Base-by-base conservation (phyloP, 2,797 vertebrate species). In the Heterohyrax brucei region DNA sequence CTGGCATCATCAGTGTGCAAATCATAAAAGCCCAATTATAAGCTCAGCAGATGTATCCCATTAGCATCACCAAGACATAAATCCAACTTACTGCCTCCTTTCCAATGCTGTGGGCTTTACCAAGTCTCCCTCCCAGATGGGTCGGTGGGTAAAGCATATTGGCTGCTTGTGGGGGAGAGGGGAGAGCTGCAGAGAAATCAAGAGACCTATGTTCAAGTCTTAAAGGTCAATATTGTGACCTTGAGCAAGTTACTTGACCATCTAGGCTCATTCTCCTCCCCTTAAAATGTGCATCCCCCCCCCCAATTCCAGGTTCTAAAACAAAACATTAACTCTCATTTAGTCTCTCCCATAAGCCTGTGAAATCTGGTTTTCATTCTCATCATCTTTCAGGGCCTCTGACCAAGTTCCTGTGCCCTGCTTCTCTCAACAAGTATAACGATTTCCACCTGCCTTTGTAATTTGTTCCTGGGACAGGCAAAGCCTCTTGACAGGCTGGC, bases 281-380 rank as follows among this genome's bases (percentile, higher is more conserved):
- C 78, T 70, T 59, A 9, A 88, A n/a, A 50, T 12, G 48, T 10
- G 12, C 39, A 39, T 39, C 7, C 1, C 48, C 61, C 9, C 48
- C 53, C 30, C 16, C 18, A 13, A 22, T 5, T 30, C 48, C 12
- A 14, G 50, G 46, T 87, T 75, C 92, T 77, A 53, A 82, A 75
- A 78, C 12, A 53, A 83, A 86, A 72, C 0, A 7, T 62, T 62
- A 73, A 30, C n/a, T 84, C 75, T 61, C 8, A 16, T 66, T 70
- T 14, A 18, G 50, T 61, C 61, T 28, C 10, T 77, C 61, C 61
- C 8, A 16, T 22, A 53, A 53, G 73, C 62, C 64, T 10, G 39
- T 30, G 26, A 92, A 95, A 95, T 97, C 5, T 39, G 87, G 89
- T 96, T 94, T 91, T 78, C 79, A 91, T 93, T 95, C 64, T 64